These are phyloP conservation scores for Oryzias javanicus DNA, from an alignment of 2,113 vertebrate species.

Conservation along the genomic window DNA sequence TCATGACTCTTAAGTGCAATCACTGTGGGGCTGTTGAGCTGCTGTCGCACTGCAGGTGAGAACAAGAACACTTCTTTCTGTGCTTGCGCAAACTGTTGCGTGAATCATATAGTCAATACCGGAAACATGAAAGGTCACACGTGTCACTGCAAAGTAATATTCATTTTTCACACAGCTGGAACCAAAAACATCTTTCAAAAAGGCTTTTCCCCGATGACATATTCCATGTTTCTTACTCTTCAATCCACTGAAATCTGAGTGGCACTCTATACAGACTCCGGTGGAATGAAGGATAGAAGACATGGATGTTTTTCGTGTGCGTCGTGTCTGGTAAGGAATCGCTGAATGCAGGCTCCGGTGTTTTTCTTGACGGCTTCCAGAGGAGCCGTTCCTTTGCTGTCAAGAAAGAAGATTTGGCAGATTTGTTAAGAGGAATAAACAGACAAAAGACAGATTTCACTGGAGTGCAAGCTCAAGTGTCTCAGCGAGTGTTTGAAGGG, in stretches of 20 bases:
- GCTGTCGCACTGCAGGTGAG: slow-evolving; percentile 51
- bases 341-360: not conserved
- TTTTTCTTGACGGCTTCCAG: not conserved
- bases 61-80: slow-evolving; percentile 26
- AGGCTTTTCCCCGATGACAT: slow-evolving; percentile 51
- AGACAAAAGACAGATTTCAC: slow-evolving; percentile 36
- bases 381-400: slow-evolving; percentile 30
- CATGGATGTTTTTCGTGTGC: slow-evolving; percentile 76
- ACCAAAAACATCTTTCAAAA: not conserved
- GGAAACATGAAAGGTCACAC: slow-evolving; percentile 17
- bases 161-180: not conserved
- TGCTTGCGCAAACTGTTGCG: slow-evolving; percentile 65
- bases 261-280: slow-evolving; percentile 94
- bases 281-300: slow-evolving; percentile 99
- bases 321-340: slow-evolving; percentile 23
- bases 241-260: slow-evolving; percentile 99
- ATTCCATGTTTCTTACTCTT: slow-evolving; percentile 93
- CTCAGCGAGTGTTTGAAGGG: slow-evolving; percentile 35
- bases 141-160: not conserved
- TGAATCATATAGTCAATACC: slow-evolving; percentile 16
- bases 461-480: slow-evolving; percentile 1
- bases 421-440: slow-evolving; percentile 39
- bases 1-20: slow-evolving; percentile 58
- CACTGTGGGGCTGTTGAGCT: slow-evolving; percentile 26
- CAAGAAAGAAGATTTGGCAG: slow-evolving; percentile 18